Percentiles rank a stretch among this genome's conserved stretches.
These are phyloP conservation scores for Hylaeus anthracinus DNA, from an alignment of 1,140 invertebrate species.

Conservation along the genomic window DNA sequence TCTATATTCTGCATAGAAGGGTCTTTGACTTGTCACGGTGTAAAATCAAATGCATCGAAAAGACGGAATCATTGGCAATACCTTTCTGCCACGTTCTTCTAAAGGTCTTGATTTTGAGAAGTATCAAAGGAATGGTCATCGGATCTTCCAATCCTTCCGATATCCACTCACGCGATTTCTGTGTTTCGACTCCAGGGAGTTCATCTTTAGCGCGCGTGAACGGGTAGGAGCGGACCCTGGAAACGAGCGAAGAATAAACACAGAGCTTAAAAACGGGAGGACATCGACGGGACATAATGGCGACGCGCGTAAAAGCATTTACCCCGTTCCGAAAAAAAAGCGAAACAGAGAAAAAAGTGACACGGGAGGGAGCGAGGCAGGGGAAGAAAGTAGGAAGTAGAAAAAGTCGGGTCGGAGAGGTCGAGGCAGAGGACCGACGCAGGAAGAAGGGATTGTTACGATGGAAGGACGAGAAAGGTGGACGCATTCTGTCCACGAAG, in stretches of 20 bases:
- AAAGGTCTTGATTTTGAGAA: too few relatives aligned
- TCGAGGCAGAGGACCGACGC: constrained; percentile 13
- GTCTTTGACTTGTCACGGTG: too few relatives aligned
- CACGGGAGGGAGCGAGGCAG: constrained; percentile 1
- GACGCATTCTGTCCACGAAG: constrained; percentile 62
- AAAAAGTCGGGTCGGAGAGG: constrained; percentile 1
- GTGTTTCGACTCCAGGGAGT: too few relatives aligned
- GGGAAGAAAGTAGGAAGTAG: background rate
- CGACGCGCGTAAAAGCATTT: constrained; percentile 64
- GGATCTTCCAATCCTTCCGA: too few relatives aligned
- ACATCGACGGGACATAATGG: constrained; percentile 53
- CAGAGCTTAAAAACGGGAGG: constrained; percentile 30
- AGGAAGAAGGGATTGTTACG: constrained; percentile 45
- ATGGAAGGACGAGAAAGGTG: constrained; percentile 44
- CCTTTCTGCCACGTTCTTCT: too few relatives aligned
- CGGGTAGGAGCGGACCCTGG: background rate
- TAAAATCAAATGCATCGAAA: too few relatives aligned
- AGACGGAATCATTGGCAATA: too few relatives aligned
- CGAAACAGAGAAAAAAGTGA: background rate
- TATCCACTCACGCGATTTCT: too few relatives aligned
- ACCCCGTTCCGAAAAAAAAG: constrained; percentile 12
- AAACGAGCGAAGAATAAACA: constrained; percentile 46
- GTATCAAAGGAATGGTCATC: too few relatives aligned
- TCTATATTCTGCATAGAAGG: too few relatives aligned
- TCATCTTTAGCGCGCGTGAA: background rate